Evolutionary conservation across 2,113 vertebrate species (phyloP), one percentile per base, ranked within the genome.

Genomic region (Neogale vison): DNA sequence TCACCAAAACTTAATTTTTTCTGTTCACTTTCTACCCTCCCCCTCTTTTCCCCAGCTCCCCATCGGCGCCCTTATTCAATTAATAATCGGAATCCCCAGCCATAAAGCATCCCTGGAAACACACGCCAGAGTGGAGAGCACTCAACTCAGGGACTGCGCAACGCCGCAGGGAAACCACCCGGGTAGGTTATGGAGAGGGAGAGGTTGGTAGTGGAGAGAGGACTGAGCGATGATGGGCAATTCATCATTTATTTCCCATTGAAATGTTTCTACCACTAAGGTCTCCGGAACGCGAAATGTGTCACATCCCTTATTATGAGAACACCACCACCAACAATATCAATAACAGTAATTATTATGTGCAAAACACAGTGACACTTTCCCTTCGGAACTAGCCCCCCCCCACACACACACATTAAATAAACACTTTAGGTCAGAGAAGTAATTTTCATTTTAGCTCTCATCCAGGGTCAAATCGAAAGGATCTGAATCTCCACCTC

Each of bases 401-500:
- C 34, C 20, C 69, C 4, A 4, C 17, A n/a, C n/a, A n/a, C n/a
- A n/a, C n/a, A n/a, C 52, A 45, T 12, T 65, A 77, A 82, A 79
- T 52, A 91, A 93, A 86, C 13, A 18, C 29, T 63, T 94, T 45
- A 18, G 52, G 39, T 45, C 12, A 2, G 42, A 93, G 47, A 83
- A 95, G 57, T 77, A 57, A 50, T 93, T 47, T 95, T 65, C 83
- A 65, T 98, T 95, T 94, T 52, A 93, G 59, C 34, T 52, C 14
- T 4, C 31, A 90, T 57, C 52, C 69, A n/a, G 96, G 82, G 88
- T 76, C 69, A 87, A 88, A 85, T 14, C 2, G 14, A 86, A 93
- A 91, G 18, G 42, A 76, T 71, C 61, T 50, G 34, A 4, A 65
- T 85, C 90, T 65, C 82, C 42, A 87, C 20, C 59, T 36, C 34